Evolutionary conservation across 2,797 vertebrate genomes (phyloP).

Genomic region (Sebastes itinus): DNA sequence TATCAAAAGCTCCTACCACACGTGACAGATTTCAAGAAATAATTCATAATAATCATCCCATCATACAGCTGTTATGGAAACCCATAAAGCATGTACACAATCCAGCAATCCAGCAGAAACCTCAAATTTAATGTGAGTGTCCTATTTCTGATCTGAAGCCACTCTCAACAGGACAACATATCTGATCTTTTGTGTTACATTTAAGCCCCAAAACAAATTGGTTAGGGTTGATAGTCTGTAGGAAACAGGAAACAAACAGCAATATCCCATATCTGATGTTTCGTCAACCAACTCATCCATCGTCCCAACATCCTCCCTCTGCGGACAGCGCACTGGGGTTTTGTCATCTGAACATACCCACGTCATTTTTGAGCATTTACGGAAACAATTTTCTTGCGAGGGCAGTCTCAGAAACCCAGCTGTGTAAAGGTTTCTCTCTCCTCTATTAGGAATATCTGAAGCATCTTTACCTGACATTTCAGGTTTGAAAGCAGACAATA

Average conservation of each 20-base stretch:
- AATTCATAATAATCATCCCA: neutral
- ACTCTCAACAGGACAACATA: neutral
- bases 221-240: neutral
- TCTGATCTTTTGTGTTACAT: no score
- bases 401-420: neutral
- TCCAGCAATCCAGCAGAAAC: neutral
- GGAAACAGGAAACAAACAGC: neutral
- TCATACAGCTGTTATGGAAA: neutral
- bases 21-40: neutral
- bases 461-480: neutral
- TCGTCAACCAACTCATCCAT: neutral
- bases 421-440: neutral
- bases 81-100: no score
- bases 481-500: neutral
- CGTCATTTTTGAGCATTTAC: neutral
- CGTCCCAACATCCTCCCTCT: neutral
- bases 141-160: neutral
- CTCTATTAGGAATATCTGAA: neutral
- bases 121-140: no score
- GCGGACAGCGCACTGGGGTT: neutral
- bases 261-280: neutral
- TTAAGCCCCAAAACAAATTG: neutral
- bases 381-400: neutral
- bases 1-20: neutral
- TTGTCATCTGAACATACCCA: neutral